phyloP scores from a whole-genome alignment of 2,888 invertebrate genomes.

The Blera fallax region DNA sequence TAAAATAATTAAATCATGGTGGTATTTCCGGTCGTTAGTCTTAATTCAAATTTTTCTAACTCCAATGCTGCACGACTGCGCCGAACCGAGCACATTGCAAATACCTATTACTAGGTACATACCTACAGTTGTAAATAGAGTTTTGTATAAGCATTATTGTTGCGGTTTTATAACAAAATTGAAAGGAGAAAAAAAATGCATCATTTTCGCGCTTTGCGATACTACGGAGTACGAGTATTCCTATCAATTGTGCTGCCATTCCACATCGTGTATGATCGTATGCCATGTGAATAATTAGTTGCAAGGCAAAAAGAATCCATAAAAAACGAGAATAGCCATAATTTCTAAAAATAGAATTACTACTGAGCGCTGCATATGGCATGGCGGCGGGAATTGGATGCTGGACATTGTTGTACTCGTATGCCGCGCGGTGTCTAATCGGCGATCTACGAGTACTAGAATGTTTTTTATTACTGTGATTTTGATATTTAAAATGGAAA shows the following conservation, averaged over 20 bases:
- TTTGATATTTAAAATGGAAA: too few relatives aligned
- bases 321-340: slow-evolving; percentile 62
- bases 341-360: slow-evolving; percentile 68
- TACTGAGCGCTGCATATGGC: slow-evolving; percentile 43
- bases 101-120: slow-evolving; percentile 23
- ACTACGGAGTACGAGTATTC: slow-evolving; percentile 8
- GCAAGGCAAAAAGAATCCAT: slow-evolving; percentile 31
- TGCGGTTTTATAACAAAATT: slow-evolving; percentile 19
- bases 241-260: slow-evolving; percentile 18
- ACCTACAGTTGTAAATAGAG: slow-evolving; percentile 13
- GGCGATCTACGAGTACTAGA: too few relatives aligned
- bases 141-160: slow-evolving; percentile 4
- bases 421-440: too few relatives aligned
- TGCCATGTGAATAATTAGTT: slow-evolving; percentile 43
- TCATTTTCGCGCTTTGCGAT: slow-evolving; percentile 6
- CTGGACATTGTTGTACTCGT: background rate
- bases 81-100: slow-evolving; percentile 21
- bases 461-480: too few relatives aligned
- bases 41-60: slow-evolving; percentile 62
- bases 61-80: slow-evolving; percentile 36
- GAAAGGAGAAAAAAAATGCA: background rate
- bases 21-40: slow-evolving; percentile 70
- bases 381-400: slow-evolving; percentile 4
- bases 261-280: slow-evolving; percentile 31
- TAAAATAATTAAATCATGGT: slow-evolving; percentile 59